Evolutionary conservation across 1,140 invertebrate species (phyloP).

Genomic region (Camponotus pennsylvanicus): DNA sequence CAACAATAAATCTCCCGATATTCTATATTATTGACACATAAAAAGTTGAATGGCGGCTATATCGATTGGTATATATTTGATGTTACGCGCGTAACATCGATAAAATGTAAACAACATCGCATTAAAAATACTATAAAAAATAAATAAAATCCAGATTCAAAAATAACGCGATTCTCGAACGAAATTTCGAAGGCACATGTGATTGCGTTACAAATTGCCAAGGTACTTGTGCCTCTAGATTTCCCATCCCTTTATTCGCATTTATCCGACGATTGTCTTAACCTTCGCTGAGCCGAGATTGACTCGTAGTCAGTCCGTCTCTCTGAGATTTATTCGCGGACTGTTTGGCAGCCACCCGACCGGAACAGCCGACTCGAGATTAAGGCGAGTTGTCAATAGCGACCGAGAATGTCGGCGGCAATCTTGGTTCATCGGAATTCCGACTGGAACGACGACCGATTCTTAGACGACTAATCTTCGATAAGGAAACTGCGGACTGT

Average conservation of each 20-base stretch:
- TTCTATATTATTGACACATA: background rate
- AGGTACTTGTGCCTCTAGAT: background rate
- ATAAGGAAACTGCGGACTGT: conserved; percentile 68
- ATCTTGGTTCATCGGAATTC: conserved; percentile 79
- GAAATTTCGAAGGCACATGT: background rate
- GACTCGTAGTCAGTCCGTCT: conserved; percentile 33
- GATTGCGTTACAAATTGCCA: background rate
- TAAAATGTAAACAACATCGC: background rate
- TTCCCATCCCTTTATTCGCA: background rate
- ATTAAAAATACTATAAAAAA: background rate
- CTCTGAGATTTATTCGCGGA: conserved; percentile 26
- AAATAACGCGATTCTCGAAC: background rate
- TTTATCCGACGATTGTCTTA: conserved; percentile 31
- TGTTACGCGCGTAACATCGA: background rate
- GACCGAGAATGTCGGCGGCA: conserved; percentile 61
- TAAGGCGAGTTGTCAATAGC: conserved; percentile 77
- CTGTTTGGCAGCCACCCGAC: conserved; percentile 65
- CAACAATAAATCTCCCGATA: no score
- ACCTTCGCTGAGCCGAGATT: conserved; percentile 31
- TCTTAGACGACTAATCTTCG: conserved; percentile 68
- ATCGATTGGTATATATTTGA: background rate
- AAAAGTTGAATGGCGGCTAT: background rate
- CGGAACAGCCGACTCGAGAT: conserved; percentile 73
- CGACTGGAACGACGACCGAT: conserved; percentile 48
- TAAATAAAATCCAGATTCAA: background rate